Evolutionary conservation across 1,140 invertebrate genomes (phyloP).

Genomic region (Drosophila truncata): DNA sequence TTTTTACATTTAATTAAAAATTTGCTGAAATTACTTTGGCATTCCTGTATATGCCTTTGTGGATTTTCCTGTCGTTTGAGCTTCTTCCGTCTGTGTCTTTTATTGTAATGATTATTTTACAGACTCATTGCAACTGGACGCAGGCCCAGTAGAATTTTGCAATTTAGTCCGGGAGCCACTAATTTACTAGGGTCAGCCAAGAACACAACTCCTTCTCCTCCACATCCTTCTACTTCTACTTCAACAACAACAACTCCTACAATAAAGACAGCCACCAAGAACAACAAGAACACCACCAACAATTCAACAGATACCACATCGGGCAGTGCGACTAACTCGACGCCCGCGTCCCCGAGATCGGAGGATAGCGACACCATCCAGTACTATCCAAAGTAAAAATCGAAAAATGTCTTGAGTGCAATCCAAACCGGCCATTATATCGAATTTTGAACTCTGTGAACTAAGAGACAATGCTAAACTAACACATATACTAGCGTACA

Average conservation of each 20-base stretch:
- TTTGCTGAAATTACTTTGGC: not conserved
- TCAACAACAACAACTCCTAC: constrained; percentile 24
- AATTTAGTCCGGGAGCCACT: constrained; percentile 76
- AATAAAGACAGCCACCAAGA: constrained; percentile 41
- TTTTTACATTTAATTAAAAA: not conserved
- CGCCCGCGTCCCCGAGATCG: constrained; percentile 65
- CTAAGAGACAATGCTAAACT: constrained; percentile 27
- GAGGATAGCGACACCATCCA: constrained; percentile 60
- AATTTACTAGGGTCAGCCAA: constrained; percentile 66
- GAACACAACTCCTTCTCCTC: constrained; percentile 46
- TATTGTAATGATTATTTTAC: constrained; percentile 66
- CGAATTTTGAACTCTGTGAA: constrained; percentile 67
- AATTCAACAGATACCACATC: constrained; percentile 57
- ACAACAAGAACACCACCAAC: constrained; percentile 48
- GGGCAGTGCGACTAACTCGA: constrained; percentile 48
- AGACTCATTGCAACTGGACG: constrained; percentile 83
- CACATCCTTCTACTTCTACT: constrained; percentile 39
- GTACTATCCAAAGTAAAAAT: constrained; percentile 69
- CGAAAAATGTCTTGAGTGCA: constrained; percentile 41
- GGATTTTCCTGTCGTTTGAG: constrained; percentile 32
- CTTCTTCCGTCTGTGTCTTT: constrained; percentile 34
- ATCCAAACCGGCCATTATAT: constrained; percentile 70
- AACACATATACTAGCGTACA: constrained; percentile 30
- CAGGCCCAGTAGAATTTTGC: constrained; percentile 83
- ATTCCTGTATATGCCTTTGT: constrained; percentile 15